Conservation (phyloP, 2,888 invertebrate genomes). For the Phortica magna region DNA sequence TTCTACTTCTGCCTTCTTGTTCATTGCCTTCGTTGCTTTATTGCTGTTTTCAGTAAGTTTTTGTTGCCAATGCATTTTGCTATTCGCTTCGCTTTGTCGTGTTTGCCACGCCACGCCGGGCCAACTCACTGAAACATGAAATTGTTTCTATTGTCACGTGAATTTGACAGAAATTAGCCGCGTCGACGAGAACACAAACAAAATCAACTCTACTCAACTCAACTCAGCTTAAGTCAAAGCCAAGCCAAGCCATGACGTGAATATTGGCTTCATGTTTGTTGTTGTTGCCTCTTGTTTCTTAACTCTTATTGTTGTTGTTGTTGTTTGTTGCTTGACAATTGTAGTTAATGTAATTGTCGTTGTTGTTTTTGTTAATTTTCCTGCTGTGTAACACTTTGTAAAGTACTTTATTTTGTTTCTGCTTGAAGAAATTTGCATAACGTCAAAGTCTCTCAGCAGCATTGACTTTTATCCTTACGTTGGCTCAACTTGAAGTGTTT, state of each 20-base stretch:
- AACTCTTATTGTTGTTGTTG: background rate
- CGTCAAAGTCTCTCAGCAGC: background rate
- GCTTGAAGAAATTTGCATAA: background rate
- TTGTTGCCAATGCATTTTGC: constrained; percentile 41
- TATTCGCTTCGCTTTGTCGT: constrained; percentile 16
- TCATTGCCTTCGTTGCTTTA: constrained; percentile 11
- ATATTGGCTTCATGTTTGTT: background rate
- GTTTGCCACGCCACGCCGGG: constrained; percentile 41
- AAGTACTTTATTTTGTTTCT: background rate
- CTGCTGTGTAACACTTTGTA: background rate
- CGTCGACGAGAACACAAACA: constrained; percentile 68
- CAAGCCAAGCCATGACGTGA: background rate
- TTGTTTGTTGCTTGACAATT: background rate
- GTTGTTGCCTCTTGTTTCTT: background rate
- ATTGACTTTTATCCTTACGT: background rate
- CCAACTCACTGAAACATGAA: background rate
- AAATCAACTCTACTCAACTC: background rate
- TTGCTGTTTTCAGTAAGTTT: constrained; percentile 45
- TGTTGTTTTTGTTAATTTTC: background rate
- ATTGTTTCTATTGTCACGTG: constrained; percentile 63
- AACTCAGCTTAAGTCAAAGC: background rate
- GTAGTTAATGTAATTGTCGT: background rate
- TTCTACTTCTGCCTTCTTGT: constrained; percentile 17
- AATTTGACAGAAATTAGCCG: constrained; percentile 71
- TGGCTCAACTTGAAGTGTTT: background rate